Evolutionary conservation across 2,888 invertebrate genomes (phyloP), one percentile per base, ranked within the genome.

Genomic region (Pandemis corylana): DNA sequence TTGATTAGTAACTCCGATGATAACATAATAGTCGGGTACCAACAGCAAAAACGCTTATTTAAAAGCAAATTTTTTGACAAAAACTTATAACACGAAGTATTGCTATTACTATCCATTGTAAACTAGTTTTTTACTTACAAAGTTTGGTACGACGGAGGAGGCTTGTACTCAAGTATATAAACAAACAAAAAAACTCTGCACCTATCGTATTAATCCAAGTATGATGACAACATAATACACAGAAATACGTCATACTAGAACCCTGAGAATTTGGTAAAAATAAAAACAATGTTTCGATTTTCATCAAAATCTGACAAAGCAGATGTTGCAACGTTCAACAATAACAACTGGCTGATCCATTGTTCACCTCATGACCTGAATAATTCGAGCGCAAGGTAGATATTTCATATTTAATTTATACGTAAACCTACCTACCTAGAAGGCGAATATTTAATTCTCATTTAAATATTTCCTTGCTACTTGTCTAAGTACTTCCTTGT

Each of bases 371-470:
- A 69, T 59, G 63, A 71, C 75, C 72, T 65, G 64, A 64, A 76
- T 77, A 72, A 77, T 63, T 68, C 73, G 61, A 66, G 67, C 61
- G 51, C 63, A 61, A 67, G 68, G 53, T 61, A 49, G 46, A 46
- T 75, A 76, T 75, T 79, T 81, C 83, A 83, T 85, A 76, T 84
- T 10, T 36, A 20, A 68, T 51, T 41, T 49, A 65, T 49, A 51
- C 36, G 44, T 56, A 36, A 66, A 28, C 51, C 65, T n/a, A n/a
- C n/a, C 10, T 67, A 51, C 36, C n/a, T 36, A 41, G n/a, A 42
- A 44, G 10, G 64, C 41, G 64, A 64, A 15, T 64, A 44, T 20
- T 15, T 15, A 10, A 44, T 62, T 41, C n/a, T 1, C 13, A 59
- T 62, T 62, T 13, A 2, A 65, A 49, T 65, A 49, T 28, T 49